Evolutionary conservation across 2,113 vertebrate genomes (phyloP), one percentile per base, ranked within the genome.

Genomic region (Callionymus lyra): DNA sequence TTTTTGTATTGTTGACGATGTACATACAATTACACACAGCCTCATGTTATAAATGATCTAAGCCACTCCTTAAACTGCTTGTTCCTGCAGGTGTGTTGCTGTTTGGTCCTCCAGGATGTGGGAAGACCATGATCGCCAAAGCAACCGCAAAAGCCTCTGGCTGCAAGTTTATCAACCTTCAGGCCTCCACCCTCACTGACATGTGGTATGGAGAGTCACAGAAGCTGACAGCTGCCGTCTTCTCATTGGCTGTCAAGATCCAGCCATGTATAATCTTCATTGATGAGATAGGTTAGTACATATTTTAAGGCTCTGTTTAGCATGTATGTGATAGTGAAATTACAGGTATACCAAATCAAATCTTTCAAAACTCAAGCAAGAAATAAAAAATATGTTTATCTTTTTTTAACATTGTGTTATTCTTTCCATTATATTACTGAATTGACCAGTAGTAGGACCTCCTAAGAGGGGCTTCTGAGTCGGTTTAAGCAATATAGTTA

Each of bases 141-240:
- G 88, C 85, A 53, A 87, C 82, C 9, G 85, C 84, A 31, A 83
- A 74, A 76, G 84, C 85, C 9, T 86, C 85, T 0, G 86, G 84
- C 6, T 89, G 87, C 63, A 84, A 77, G 50, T 89, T 89, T 53
- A 82, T 89, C 51, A 87, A 89, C 70, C 76, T 89, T 4, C 85
- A 89, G 70, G 76, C 85, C 3, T 87, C 87, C 46, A 85, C 81
- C 0, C 50, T 89, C 74, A 86, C 84, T 0, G 86, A 89, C 59
- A 89, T 87, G 76, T 88, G 87, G 87, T 89, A 87, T 1, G 86
- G 87, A 0, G 87, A 89, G 52, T 86, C 85, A 0, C 85, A 89
- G 64, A 88, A 88, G 68, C 80, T 89, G 61, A 85, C 86, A 0
- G 84, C 86, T 12, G 86, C 87, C 0, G 85, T 89, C 17, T 89